phyloP scores from a whole-genome alignment of 2,113 vertebrate genomes.

The Boleophthalmus pectinirostris region DNA sequence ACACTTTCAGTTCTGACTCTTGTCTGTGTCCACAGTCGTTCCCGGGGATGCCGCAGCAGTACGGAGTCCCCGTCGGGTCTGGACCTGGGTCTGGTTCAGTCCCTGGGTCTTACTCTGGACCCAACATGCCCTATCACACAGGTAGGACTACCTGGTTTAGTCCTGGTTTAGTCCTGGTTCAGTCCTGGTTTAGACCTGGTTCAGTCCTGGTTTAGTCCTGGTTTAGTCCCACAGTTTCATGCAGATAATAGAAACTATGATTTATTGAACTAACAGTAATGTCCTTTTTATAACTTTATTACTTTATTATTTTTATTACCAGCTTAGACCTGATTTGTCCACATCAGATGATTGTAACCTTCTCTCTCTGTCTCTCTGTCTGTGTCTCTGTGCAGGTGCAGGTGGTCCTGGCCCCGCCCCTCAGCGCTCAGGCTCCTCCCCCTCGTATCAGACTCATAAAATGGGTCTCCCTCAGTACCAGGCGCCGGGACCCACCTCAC shows the following conservation, averaged over 20 bases:
- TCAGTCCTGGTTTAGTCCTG: no score
- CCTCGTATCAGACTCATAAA: constrained; percentile 86
- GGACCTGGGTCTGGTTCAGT: constrained; percentile 48
- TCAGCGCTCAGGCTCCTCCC: constrained; percentile 83
- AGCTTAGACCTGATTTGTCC: no score
- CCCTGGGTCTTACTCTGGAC: constrained; percentile 68
- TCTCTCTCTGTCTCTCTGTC: background rate
- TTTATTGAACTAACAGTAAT: no score
- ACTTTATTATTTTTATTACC: background rate
- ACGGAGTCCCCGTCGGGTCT: constrained; percentile 42
- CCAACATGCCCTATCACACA: constrained; percentile 73
- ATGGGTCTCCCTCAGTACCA: constrained; percentile 83
- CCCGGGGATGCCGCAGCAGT: constrained; percentile 69
- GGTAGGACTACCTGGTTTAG: background rate
- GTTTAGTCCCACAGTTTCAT: no score
- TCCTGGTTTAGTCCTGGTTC: no score
- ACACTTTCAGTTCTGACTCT: background rate
- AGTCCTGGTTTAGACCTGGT: no score
- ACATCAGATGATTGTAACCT: no score
- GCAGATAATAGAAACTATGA: no score
- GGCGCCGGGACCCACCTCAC: constrained; percentile 64
- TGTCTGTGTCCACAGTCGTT: constrained; percentile 25
- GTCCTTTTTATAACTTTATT: no score
- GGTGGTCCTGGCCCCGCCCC: constrained; percentile 68
- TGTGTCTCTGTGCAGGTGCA: constrained; percentile 43